Conservation (phyloP, 2,797 vertebrate genomes). For the Brachyrhaphis roseni region DNA sequence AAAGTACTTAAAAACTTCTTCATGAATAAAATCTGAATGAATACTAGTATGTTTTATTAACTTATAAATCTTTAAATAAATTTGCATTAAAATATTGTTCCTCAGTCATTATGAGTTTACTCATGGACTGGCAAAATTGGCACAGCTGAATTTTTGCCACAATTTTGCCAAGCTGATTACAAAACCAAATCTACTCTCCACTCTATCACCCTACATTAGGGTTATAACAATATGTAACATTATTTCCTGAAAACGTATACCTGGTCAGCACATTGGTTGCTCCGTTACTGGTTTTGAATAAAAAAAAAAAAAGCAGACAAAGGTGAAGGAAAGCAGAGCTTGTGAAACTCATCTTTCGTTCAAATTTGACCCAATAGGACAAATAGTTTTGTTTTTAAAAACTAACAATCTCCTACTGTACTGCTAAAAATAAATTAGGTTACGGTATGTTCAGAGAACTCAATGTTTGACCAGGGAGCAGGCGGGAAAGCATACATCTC, state of each 20-base stretch:
- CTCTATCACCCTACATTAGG: slow-evolving; percentile 21
- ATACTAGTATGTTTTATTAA: slow-evolving; percentile 72
- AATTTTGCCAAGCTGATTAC: slow-evolving; percentile 38
- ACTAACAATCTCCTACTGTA: slow-evolving; percentile 26
- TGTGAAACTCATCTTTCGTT: slow-evolving; percentile 35
- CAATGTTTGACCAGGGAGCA: slow-evolving; percentile 28
- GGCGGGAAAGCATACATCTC: slow-evolving; percentile 44
- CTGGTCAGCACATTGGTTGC: slow-evolving; percentile 8
- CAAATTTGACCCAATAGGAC: slow-evolving; percentile 37
- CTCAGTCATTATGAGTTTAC: slow-evolving; percentile 38
- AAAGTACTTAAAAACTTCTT: slow-evolving; percentile 63
- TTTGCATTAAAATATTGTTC: slow-evolving; percentile 59
- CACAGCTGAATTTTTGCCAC: slow-evolving; percentile 26
- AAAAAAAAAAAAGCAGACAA: slow-evolving; percentile 20
- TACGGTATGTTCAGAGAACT: slow-evolving; percentile 26
- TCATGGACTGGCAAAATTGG: slow-evolving; percentile 2
- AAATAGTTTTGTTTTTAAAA: slow-evolving; percentile 33
- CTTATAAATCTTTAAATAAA: slow-evolving; percentile 74
- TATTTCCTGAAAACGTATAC: slow-evolving; percentile 16
- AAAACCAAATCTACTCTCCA: slow-evolving; percentile 30
- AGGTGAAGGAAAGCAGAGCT: slow-evolving; percentile 52
- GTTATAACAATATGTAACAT: slow-evolving; percentile 17
- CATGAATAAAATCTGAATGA: slow-evolving; percentile 56
- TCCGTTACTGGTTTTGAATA: slow-evolving; percentile 8
- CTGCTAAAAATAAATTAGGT: slow-evolving; percentile 67